Conservation (phyloP, 2,113 vertebrate genomes). For the Dolichotis patagonum region DNA sequence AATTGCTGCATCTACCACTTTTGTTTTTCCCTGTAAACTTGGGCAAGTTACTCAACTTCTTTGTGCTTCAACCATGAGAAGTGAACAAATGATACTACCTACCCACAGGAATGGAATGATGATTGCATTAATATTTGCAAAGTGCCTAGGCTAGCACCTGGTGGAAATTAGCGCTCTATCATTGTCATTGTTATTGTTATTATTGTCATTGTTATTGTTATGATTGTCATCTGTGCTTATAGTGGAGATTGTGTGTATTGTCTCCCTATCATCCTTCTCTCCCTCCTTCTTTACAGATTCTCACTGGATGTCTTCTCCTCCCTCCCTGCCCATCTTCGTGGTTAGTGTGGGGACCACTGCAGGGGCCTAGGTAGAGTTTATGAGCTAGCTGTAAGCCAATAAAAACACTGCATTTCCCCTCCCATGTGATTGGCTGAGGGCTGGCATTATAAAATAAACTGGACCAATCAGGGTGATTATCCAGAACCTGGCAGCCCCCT, state of each 20-base stretch:
- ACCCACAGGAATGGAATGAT: no score
- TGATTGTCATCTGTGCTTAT: background rate
- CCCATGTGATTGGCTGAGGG: background rate
- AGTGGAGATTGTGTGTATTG: background rate
- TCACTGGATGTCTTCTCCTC: background rate
- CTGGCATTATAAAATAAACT: background rate
- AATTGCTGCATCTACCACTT: background rate
- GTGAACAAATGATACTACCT: no score
- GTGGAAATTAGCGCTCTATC: background rate
- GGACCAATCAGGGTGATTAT: background rate
- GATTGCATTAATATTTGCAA: background rate
- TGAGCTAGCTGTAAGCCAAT: background rate
- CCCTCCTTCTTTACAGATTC: background rate
- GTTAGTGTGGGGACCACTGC: background rate
- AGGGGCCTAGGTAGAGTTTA: background rate
- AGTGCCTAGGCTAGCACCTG: background rate
- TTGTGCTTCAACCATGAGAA: background rate
- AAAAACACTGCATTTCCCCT: background rate
- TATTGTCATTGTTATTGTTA: background rate
- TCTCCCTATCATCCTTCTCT: no score
- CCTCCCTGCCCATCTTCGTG: background rate
- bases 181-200: background rate
- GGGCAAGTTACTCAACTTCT: background rate
- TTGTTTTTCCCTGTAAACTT: background rate
- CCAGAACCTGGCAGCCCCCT: background rate